Evolutionary conservation across 2,113 vertebrate species (phyloP).

Genomic region (Eptesicus fuscus): DNA sequence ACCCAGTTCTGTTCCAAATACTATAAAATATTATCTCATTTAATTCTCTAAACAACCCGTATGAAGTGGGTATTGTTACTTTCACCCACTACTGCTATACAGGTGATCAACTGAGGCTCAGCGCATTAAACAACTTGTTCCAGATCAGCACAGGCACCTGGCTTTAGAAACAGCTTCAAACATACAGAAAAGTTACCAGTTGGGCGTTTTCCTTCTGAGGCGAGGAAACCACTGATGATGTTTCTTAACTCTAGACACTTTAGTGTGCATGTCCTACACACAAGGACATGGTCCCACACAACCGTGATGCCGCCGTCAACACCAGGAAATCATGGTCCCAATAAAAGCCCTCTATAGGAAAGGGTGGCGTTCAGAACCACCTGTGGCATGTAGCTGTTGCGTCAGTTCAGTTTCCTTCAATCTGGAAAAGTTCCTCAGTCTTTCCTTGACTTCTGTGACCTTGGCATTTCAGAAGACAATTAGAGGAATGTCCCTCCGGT

Average conservation of each 20-base stretch:
- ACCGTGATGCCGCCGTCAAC: neutral
- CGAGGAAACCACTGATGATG: neutral
- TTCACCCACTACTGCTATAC: no score
- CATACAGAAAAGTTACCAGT: neutral
- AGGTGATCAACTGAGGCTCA: neutral
- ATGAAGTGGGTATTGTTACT: neutral
- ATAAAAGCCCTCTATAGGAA: neutral
- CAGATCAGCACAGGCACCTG: neutral
- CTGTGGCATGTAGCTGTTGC: rapidly evolving
- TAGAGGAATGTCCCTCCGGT: neutral
- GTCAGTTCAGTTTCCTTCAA: neutral
- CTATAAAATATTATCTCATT: neutral
- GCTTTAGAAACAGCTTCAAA: neutral
- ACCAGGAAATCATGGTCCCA: neutral
- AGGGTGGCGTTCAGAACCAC: neutral
- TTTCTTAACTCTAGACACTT: neutral
- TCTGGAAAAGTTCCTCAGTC: neutral
- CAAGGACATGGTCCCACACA: neutral
- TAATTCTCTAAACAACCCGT: neutral
- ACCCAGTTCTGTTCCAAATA: neutral
- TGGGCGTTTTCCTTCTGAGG: no score
- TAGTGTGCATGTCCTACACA: neutral
- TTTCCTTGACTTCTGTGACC: neutral
- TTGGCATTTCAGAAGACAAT: neutral
- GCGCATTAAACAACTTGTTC: neutral